Conservation (phyloP, 2,113 vertebrate genomes). For the Otolemur garnettii region DNA sequence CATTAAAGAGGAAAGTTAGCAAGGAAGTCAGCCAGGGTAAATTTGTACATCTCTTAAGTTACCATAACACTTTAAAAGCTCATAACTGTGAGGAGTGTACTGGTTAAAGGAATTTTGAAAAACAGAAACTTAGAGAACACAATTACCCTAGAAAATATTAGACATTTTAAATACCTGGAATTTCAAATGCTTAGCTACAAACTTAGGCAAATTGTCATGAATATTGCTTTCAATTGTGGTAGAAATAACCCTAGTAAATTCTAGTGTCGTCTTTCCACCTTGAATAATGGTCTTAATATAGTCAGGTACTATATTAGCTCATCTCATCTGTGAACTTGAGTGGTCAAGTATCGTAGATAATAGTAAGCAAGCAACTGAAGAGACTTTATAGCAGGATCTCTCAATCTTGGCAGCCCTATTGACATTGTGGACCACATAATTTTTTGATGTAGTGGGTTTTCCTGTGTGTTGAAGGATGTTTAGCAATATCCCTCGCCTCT, state of each 20-base stretch:
- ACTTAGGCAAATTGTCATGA: not conserved
- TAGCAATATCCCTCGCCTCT: not conserved
- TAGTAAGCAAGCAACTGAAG: not conserved
- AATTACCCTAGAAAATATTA: not conserved
- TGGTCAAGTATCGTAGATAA: not conserved
- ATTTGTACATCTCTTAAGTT: not conserved
- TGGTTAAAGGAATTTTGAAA: constrained; percentile 16
- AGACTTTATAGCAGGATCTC: not conserved
- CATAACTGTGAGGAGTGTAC: constrained; percentile 20
- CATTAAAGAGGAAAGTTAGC: not conserved
- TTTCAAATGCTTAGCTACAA: not conserved
- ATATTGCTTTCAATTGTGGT: not conserved
- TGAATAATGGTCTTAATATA: constrained; percentile 22
- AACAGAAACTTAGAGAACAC: constrained; percentile 29
- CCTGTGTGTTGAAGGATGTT: not conserved
- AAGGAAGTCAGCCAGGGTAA: not conserved
- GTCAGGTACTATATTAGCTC: not conserved
- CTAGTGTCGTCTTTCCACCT: not conserved
- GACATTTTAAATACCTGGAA: constrained; percentile 37
- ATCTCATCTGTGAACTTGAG: not conserved
- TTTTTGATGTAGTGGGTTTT: not conserved
- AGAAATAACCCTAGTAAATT: constrained; percentile 27
- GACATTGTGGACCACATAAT: not conserved
- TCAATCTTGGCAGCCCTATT: not conserved
- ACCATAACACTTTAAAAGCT: constrained; percentile 33